A percentile compares a stretch with the other conserved stretches of the same genome.
phyloP scores from a whole-genome alignment of 1,140 invertebrate genomes.

The Chrysomallon squamiferum region DNA sequence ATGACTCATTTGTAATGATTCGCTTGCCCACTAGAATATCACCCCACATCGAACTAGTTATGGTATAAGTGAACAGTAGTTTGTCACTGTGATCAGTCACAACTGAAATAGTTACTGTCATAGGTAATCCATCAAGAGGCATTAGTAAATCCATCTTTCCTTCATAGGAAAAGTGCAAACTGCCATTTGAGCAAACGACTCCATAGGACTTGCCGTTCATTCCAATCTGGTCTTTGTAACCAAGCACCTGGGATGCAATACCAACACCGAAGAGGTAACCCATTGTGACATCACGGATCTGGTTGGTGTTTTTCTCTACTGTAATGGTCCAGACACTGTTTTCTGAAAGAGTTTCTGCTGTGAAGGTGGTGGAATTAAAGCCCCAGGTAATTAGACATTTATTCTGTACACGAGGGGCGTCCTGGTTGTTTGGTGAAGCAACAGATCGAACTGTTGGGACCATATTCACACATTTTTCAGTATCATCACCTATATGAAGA shows the following conservation, averaged over 20 bases:
- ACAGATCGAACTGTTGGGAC: constrained; percentile 44
- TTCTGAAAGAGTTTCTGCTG: constrained; percentile 39
- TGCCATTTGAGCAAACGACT: constrained; percentile 48
- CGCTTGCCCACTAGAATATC: constrained; percentile 42
- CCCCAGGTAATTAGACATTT: constrained; percentile 55
- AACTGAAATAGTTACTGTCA: constrained; percentile 44
- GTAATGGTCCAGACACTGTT: constrained; percentile 50
- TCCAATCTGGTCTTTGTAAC: constrained; percentile 52
- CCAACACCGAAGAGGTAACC: constrained; percentile 58
- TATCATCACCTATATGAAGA: constrained; percentile 36
- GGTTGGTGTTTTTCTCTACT: constrained; percentile 48
- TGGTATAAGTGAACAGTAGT: constrained; percentile 45
- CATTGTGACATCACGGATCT: constrained; percentile 44
- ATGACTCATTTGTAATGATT: constrained; percentile 28
- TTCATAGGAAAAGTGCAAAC: constrained; percentile 39
- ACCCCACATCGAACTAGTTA: constrained; percentile 35
- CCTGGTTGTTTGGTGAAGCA: constrained; percentile 36
- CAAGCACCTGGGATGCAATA: constrained; percentile 38
- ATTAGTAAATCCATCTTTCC: constrained; percentile 41
- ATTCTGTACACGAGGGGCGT: constrained; percentile 37
- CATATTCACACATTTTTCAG: constrained; percentile 32
- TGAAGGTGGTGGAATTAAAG: constrained; percentile 54
- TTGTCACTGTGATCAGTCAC: constrained; percentile 30
- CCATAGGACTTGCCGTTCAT: constrained; percentile 42
- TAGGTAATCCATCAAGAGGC: constrained; percentile 42